Evolutionary conservation across 2,888 invertebrate species (phyloP).

Genomic region (Loripinus fragilis): DNA sequence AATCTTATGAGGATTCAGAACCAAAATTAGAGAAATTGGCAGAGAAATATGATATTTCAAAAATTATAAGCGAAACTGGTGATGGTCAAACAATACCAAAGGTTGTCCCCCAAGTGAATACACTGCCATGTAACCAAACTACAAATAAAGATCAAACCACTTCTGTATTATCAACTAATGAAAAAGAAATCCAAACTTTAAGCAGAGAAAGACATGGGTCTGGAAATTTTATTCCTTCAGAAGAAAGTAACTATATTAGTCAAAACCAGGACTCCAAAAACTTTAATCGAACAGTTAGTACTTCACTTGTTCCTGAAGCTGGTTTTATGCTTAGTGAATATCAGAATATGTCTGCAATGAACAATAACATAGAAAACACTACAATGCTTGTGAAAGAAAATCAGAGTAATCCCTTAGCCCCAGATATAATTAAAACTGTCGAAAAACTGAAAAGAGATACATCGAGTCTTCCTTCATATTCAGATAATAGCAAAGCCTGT

Average conservation of each 20-base stretch:
- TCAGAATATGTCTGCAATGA: background rate
- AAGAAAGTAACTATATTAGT: background rate
- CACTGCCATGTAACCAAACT: too few relatives aligned
- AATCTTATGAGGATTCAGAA: background rate
- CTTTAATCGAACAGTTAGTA: background rate
- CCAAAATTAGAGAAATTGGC: conserved; percentile 1
- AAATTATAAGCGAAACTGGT: background rate
- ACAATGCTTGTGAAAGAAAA: background rate
- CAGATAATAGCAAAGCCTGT: background rate
- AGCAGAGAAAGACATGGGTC: background rate
- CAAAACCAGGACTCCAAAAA: background rate
- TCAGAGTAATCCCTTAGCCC: background rate
- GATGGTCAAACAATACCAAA: background rate
- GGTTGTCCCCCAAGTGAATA: background rate
- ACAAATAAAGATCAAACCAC: background rate
- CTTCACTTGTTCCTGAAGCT: conserved; percentile 2
- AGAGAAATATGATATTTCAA: background rate
- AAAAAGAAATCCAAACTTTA: background rate
- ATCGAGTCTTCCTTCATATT: background rate
- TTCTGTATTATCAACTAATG: too few relatives aligned
- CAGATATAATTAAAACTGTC: background rate
- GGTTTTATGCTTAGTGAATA: background rate
- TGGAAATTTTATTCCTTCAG: background rate
- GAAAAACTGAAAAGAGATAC: background rate
- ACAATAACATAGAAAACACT: background rate